These are phyloP conservation scores for Crypturellus tataupa DNA, from an alignment of 2,797 vertebrate species.

Conservation along the genomic window DNA sequence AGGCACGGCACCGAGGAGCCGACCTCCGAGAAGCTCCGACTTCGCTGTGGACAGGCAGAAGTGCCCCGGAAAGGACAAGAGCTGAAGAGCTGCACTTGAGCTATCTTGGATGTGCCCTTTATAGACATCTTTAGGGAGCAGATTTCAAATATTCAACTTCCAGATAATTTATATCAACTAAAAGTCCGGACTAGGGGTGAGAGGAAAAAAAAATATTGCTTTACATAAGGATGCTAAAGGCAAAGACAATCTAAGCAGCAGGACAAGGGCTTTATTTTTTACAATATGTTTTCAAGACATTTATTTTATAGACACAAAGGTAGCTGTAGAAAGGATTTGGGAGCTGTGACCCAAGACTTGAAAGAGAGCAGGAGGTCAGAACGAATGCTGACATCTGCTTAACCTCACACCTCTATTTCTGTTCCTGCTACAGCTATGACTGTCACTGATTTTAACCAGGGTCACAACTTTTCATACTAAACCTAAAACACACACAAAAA, in stretches of 20 bases:
- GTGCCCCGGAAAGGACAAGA: neutral
- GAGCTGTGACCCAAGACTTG: constrained; percentile 24
- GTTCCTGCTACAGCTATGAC: constrained; percentile 61
- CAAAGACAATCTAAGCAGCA: neutral
- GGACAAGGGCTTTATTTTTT: neutral
- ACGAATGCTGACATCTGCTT: constrained; percentile 44
- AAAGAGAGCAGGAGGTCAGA: constrained; percentile 44
- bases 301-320: neutral
- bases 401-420: constrained; percentile 62
- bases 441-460: constrained; percentile 38
- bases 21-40: neutral
- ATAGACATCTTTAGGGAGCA: neutral
- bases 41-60: neutral
- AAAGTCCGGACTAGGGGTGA: neutral
- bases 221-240: neutral
- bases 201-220: too few species aligned
- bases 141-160: neutral
- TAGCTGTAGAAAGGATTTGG: neutral
- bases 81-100: neutral
- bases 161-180: neutral
- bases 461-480: constrained; percentile 37
- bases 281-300: neutral
- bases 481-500: constrained; percentile 1
- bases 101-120: neutral
- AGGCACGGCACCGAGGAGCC: neutral